phyloP scores from a whole-genome alignment of 2,888 invertebrate species.

The Rotaria socialis region DNA sequence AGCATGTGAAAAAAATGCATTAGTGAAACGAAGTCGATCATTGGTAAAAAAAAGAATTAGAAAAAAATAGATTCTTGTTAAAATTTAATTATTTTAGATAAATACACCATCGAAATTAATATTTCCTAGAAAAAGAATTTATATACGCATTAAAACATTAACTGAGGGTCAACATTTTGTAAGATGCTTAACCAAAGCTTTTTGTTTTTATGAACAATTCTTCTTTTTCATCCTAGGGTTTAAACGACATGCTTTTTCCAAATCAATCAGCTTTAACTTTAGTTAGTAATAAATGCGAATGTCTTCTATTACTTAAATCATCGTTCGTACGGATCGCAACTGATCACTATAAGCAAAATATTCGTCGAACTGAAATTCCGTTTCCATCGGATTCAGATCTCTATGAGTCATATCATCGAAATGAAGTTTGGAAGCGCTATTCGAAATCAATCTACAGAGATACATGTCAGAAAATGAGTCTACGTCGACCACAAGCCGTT shows the following conservation, averaged over 20 bases:
- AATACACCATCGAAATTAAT: neutral
- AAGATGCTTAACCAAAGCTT: neutral
- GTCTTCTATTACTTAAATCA: conserved; percentile 28
- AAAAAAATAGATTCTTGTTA: neutral
- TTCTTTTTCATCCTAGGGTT: neutral
- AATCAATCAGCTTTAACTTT: conserved; percentile 22
- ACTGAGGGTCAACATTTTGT: conserved; percentile 27
- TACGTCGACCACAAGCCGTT: neutral
- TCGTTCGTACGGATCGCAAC: neutral
- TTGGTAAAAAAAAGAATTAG: neutral
- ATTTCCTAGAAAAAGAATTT: neutral
- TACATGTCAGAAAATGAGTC: neutral
- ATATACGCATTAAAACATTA: conserved; percentile 4
- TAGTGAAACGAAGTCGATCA: neutral
- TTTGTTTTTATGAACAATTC: neutral
- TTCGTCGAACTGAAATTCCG: conserved; percentile 24
- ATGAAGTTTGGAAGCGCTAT: conserved; percentile 25
- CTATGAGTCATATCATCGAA: neutral
- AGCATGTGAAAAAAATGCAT: neutral
- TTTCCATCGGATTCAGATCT: neutral
- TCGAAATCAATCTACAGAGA: neutral
- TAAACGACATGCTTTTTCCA: conserved; percentile 19
- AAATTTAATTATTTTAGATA: neutral
- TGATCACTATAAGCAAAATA: neutral
- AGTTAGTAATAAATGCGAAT: conserved; percentile 20